Conservation (phyloP, 2,888 invertebrate species). For the Eupithecia exiguata region DNA sequence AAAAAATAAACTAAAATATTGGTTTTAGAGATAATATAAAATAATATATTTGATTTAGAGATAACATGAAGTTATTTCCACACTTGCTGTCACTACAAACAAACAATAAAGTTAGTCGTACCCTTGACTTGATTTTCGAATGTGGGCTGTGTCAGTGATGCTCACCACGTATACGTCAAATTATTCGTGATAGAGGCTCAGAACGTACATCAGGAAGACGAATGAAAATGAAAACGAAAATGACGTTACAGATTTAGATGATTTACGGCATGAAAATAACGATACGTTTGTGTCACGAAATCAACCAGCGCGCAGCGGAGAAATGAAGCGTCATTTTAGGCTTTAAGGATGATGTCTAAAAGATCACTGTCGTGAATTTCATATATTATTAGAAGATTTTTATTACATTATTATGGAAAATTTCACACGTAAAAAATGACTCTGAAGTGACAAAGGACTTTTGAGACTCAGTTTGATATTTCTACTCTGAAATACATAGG, state of each 20-base stretch:
- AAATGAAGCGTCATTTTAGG: background rate
- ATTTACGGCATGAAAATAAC: conserved; percentile 12
- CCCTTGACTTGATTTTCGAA: background rate
- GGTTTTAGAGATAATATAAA: too few species aligned
- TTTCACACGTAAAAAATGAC: too few species aligned
- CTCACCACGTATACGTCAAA: background rate
- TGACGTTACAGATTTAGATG: conserved; percentile 12
- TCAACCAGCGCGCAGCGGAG: background rate
- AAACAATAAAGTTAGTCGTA: background rate
- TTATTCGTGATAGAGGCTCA: background rate
- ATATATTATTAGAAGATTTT: background rate
- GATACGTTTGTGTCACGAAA: conserved; percentile 8
- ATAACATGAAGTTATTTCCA: too few species aligned
- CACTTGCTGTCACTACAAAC: too few species aligned
- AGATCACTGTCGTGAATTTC: background rate
- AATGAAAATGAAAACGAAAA: conserved; percentile 12
- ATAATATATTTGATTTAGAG: too few species aligned
- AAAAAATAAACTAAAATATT: too few species aligned
- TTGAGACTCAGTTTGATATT: background rate
- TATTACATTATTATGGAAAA: background rate
- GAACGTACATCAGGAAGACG: conserved; percentile 6
- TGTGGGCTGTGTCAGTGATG: background rate
- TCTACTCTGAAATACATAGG: background rate
- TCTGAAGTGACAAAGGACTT: background rate
- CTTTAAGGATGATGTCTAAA: too few species aligned